Evolutionary conservation across 2,888 invertebrate genomes (phyloP), one percentile per base, ranked within the genome.

Genomic region (Eristalis arbustorum): DNA sequence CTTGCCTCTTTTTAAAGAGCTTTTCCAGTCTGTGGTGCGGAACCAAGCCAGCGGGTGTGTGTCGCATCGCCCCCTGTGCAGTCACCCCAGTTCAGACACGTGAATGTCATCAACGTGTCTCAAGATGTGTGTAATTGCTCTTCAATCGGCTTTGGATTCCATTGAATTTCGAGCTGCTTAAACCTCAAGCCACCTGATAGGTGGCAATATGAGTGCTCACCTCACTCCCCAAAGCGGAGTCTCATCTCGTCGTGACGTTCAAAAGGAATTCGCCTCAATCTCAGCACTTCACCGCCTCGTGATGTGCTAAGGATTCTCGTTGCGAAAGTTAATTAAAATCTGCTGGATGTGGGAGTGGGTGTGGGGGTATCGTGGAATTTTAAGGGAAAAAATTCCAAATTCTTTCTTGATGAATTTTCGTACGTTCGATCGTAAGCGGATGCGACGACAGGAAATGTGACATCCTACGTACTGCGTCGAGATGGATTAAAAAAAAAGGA

Each of bases 271-370:
- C 23, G 25, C 34, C 13, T 31, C 73, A 62, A 31, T 18, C 28
- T 31, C 25, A 14, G 14, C 62, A n/a, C 18, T 34, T 40, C 57
- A 56, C 37, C 57, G 37, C 37, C 57, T 40, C 66, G 13, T 28
- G 42, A 42, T 67, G 1, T 49, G 22, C 13, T 13, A 34, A 25
- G 61, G 75, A 49, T 22, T 61, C 31, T 76, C 18, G 22, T 23
- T 31, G 42, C 61, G 37, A 68, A 75, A 81, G 75, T 81, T 81
- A 81, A 81, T 81, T 81, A 81, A 81, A 81, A 74, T 69, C 69
- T n/a, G 6, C 68, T 23, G 22, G 8, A 62, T 72, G 13, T 62
- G 3, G 25, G 3, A 5, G 5, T 40, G 25, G 31, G 31, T 69
- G 13, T 56, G 5, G 49, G 49, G 18, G 6, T 49, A 18, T n/a